phyloP scores from a whole-genome alignment of 2,888 invertebrate species.

The Leptogaster cylindrica region DNA sequence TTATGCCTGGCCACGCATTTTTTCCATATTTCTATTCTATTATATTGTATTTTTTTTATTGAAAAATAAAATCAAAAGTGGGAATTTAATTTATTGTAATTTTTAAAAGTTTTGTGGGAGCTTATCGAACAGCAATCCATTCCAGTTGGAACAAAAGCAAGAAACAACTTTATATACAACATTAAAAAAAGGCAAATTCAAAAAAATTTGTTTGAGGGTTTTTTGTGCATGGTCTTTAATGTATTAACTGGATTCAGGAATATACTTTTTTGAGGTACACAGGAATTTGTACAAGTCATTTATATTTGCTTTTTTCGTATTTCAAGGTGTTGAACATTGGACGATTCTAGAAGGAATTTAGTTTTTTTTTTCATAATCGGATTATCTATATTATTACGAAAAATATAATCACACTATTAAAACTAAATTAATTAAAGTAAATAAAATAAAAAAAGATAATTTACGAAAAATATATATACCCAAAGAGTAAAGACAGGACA shows the following conservation, averaged over 20 bases:
- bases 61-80: slow-evolving; percentile 27
- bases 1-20: slow-evolving; percentile 63
- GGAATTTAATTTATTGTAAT: neutral
- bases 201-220: too few species aligned
- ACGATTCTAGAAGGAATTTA: slow-evolving; percentile 19
- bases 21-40: slow-evolving; percentile 42
- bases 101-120: neutral
- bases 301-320: too few species aligned
- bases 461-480: slow-evolving; percentile 8
- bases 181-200: slow-evolving; percentile 12
- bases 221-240: too few species aligned
- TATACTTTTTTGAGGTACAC: too few species aligned
- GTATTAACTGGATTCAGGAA: too few species aligned
- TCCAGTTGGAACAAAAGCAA: slow-evolving; percentile 12
- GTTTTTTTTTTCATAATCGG: slow-evolving; percentile 22
- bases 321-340: too few species aligned
- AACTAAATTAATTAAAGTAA: neutral
- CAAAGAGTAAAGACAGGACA: slow-evolving; percentile 40
- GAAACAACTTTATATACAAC: slow-evolving; percentile 27
- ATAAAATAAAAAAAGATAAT: slow-evolving; percentile 28
- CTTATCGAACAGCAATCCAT: slow-evolving; percentile 1
- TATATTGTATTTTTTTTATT: slow-evolving; percentile 46
- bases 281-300: too few species aligned
- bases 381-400: slow-evolving; percentile 1
- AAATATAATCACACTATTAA: neutral